Conservation (phyloP, 2,113 vertebrate genomes). For the Tamias sibiricus region DNA sequence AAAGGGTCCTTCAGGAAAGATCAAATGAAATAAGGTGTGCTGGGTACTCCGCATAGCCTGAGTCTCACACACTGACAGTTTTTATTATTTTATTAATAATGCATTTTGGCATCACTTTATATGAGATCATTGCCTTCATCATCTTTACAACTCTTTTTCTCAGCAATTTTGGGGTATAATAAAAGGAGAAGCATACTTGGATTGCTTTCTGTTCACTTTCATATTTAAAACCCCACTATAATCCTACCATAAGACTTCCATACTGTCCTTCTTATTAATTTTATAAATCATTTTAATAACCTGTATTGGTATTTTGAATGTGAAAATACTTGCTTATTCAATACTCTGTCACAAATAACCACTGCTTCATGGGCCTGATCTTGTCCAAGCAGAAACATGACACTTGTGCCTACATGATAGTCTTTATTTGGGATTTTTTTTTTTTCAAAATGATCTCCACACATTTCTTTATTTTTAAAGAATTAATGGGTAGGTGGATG, state of each 20-base stretch:
- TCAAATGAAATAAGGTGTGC: not conserved
- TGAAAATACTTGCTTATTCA: not conserved
- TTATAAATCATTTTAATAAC: constrained; percentile 28
- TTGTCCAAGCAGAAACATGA: not conserved
- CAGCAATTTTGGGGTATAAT: not conserved
- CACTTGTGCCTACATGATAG: not conserved
- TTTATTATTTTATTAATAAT: not conserved
- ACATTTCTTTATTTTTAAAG: not conserved
- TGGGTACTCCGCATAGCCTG: not conserved
- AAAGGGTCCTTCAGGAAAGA: not conserved
- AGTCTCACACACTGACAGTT: not conserved
- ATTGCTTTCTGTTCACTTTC: not conserved
- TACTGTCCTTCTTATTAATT: not conserved
- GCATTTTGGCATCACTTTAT: not conserved
- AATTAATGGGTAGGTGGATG: not conserved
- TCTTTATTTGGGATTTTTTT: not conserved
- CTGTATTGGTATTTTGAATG: not conserved
- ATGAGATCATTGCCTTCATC: not conserved
- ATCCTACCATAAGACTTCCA: not conserved
- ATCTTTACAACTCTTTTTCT: not conserved
- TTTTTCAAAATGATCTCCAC: not conserved
- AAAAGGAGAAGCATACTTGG: not conserved
- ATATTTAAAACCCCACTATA: not conserved
- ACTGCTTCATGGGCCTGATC: not conserved
- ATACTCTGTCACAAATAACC: not conserved